Base-by-base conservation (phyloP, 1,140 invertebrate genomes). In the Lepidurus apus region DNA sequence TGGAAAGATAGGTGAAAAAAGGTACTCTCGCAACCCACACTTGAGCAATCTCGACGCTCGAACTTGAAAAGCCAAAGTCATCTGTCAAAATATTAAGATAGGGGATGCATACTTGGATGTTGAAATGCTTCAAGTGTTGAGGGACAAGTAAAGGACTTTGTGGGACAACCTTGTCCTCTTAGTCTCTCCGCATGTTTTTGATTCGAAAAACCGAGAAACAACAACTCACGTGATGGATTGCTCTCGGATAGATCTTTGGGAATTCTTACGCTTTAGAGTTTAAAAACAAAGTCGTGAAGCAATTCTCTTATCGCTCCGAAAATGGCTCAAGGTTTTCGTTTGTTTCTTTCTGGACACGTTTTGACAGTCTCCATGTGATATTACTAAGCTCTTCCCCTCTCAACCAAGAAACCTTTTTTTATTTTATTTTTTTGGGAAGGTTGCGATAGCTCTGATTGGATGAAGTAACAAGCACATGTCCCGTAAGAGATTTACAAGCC, bases 31-130 rank as follows among this genome's bases (percentile, higher is more conserved):
- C 17, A 65, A 21, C n/a, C 13, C 53, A 21, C 21, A 65, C 53
- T 65, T 65, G 53, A 65, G 53, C 53, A n/a, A 65, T 65, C 53
- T 65, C 21, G 53, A n/a, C 53, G 53, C 53, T 11, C 17, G 13
- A 65, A 65, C 53, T 65, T 65, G 1, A 65, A 65, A 65, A 21
- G 17, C 53, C 7, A 5, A 7, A 65, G 13, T 65, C 53, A 65
- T 65, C 53, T 65, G 53, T 65, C 53, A 65, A 65, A 65, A 65
- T 65, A 65, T 65, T n/a, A 65, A 17, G 53, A 65, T 65, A 17
- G 21, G 53, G 53, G 3, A 65, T 65, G 53, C 17, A 65, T 65
- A 65, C 53, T 65, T 65, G 17, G 53, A 13, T 17, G 53, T 65
- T 65, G 53, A 65, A 65, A 21, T 65, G 53, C 45, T 65, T 65